phyloP scores from a whole-genome alignment of 1,140 invertebrate species.

The Heterodera schachtii region DNA sequence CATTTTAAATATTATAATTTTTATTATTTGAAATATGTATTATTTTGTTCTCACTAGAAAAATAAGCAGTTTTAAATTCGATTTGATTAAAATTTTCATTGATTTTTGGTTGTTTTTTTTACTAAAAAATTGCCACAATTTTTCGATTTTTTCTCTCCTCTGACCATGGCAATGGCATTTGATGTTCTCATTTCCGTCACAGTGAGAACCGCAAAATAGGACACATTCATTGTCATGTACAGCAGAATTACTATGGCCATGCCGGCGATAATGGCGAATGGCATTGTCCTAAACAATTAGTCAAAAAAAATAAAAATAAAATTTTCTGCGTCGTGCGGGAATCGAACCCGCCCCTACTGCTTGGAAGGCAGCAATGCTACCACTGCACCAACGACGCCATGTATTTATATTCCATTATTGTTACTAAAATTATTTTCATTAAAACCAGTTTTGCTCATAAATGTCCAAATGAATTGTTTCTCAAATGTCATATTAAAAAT shows the following conservation, averaged over 20 bases:
- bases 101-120: too few relatives aligned
- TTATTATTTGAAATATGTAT: too few relatives aligned
- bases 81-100: too few relatives aligned
- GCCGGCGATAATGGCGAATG: constrained; percentile 55
- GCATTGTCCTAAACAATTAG: constrained; percentile 45
- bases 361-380: constrained; percentile 28
- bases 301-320: background rate
- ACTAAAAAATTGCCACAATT: too few relatives aligned
- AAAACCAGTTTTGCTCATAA: too few relatives aligned
- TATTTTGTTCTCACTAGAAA: too few relatives aligned
- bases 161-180: constrained; percentile 48
- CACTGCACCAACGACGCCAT: constrained; percentile 20
- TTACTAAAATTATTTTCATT: too few relatives aligned
- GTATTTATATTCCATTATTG: background rate
- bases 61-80: too few relatives aligned
- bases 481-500: too few relatives aligned
- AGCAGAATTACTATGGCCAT: constrained; percentile 48
- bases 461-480: too few relatives aligned
- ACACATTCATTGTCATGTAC: constrained; percentile 50
- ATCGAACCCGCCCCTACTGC: constrained; percentile 26
- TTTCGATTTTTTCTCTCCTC: too few relatives aligned
- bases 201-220: constrained; percentile 52
- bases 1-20: too few relatives aligned
- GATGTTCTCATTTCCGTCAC: constrained; percentile 38
- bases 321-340: constrained; percentile 12